Evolutionary conservation across 2,888 invertebrate species (phyloP).

Genomic region (Polylopha cassiicola): DNA sequence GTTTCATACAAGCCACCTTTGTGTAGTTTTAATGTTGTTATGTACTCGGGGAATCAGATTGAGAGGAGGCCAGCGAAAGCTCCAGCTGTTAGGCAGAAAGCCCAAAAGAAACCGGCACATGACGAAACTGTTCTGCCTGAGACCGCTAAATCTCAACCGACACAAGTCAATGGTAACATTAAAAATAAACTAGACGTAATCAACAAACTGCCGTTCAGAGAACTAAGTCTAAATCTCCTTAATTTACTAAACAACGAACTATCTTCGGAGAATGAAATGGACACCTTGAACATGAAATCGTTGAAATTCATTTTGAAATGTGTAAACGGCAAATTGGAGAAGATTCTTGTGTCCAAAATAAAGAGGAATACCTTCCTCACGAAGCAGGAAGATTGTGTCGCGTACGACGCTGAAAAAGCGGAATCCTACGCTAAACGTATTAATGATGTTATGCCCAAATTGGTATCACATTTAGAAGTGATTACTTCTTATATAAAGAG

Average conservation of each 20-base stretch:
- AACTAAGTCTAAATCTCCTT: slow-evolving; percentile 49
- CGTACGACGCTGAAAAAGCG: slow-evolving; percentile 52
- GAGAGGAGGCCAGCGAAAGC: slow-evolving; percentile 40
- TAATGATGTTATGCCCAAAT: slow-evolving; percentile 48
- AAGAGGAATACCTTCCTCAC: slow-evolving; percentile 57
- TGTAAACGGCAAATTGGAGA: slow-evolving; percentile 48
- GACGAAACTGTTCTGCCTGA: slow-evolving; percentile 57
- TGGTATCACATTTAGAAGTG: slow-evolving; percentile 48
- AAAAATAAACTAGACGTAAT: slow-evolving; percentile 45
- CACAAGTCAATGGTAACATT: slow-evolving; percentile 41
- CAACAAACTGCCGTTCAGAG: slow-evolving; percentile 49
- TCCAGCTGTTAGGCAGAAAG: slow-evolving; percentile 39
- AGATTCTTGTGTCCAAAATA: slow-evolving; percentile 53
- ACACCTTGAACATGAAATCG: slow-evolving; percentile 47
- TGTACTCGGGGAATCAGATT: slow-evolving; percentile 41
- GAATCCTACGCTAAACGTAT: slow-evolving; percentile 51
- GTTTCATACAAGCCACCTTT: slow-evolving; percentile 57
- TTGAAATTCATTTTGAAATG: slow-evolving; percentile 53
- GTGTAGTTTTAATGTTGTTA: slow-evolving; percentile 44
- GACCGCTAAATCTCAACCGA: slow-evolving; percentile 52
- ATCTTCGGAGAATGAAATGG: slow-evolving; percentile 37
- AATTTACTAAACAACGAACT: slow-evolving; percentile 51
- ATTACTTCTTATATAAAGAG: slow-evolving; percentile 47
- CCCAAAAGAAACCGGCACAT: slow-evolving; percentile 37
- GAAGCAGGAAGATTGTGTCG: slow-evolving; percentile 40